phyloP scores from a whole-genome alignment of 2,113 vertebrate genomes.

The Varanus komodoensis region DNA sequence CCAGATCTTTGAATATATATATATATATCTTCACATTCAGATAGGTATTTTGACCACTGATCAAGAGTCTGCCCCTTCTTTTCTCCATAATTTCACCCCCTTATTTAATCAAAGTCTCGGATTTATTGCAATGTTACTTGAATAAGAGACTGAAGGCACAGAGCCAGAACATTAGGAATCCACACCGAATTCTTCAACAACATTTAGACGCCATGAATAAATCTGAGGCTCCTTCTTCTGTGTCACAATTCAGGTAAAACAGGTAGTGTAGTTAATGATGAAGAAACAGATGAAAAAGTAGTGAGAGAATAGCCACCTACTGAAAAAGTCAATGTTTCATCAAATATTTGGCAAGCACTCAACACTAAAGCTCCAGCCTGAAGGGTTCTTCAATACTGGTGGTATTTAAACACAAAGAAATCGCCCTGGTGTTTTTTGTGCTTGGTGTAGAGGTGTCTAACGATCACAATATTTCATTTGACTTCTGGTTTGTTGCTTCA shows the following conservation, averaged over 20 bases:
- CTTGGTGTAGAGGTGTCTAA: too few species aligned
- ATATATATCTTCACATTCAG: constrained; percentile 50
- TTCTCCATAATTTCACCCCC: constrained; percentile 36
- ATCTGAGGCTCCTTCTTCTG: not conserved
- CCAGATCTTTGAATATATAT: constrained; percentile 57
- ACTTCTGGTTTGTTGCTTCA: too few species aligned
- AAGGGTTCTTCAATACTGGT: too few species aligned
- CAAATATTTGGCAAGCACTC: not conserved
- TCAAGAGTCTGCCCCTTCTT: constrained; percentile 53
- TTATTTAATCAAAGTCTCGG: constrained; percentile 42
- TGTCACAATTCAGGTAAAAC: not conserved
- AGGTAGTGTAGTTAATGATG: not conserved
- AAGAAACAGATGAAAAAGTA: not conserved
- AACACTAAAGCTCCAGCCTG: not conserved
- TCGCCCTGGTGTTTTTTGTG: too few species aligned
- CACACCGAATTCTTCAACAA: constrained; percentile 61
- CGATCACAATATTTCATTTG: too few species aligned
- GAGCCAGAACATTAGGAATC: constrained; percentile 62
- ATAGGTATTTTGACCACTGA: not conserved
- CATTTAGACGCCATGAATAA: constrained; percentile 51
- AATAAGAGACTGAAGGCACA: constrained; percentile 48
- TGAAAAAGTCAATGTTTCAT: not conserved
- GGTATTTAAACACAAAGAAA: too few species aligned
- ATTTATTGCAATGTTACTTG: constrained; percentile 50
- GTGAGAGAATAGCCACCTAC: not conserved